Base-by-base conservation (phyloP, 2,888 invertebrate species). In the Therioaphis trifolii region DNA sequence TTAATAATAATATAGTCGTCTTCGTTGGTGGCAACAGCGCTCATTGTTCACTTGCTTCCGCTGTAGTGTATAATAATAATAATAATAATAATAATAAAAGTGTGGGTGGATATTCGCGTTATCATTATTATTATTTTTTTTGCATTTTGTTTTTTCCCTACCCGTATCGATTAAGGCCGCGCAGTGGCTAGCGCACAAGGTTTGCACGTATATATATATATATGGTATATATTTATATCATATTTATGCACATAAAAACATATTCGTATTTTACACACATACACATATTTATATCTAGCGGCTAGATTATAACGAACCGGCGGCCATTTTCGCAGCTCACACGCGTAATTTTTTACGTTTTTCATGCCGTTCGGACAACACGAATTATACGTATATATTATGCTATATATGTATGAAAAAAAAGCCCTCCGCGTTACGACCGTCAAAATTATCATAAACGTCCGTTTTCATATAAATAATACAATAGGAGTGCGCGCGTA, bases 11-110 rank as follows among this genome's bases (percentile, higher is more conserved):
- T 35, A 35, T 35, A 58, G 58, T 24, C 9, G 21, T 74, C 21
- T 3, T 74, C 40, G 43, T 7, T 35, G 66, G 15, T 4, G 4
- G 0, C 46, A 1, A 4, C 29, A 18, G 29, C 74, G 52, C 24
- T 55, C 55, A 74, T 74, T 74, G 74, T 74, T 55, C 24, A 35
- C 15, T 21, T 40, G 55, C 55, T 74, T 74, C 74, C 55, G 55
- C 55, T 24, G 55, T 21, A 15, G 55, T 9, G 55, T 52, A n/a
- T 18, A 68, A 21, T 43, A 72, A 29, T 43, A 52, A 52, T 52
- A 52, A n/a, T n/a, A 43, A 69, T 21, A 69, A 49, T 49, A 52
- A 52, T 52, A 52, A 18, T 24, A 58, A 58, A 58, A 58, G 58
- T 58, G 58, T 21, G 21, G 58, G 58, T 58, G 58, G 24, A 58